These are phyloP conservation scores for Hoplodrina ambigua DNA, from an alignment of 2,888 invertebrate genomes.

Conservation along the genomic window DNA sequence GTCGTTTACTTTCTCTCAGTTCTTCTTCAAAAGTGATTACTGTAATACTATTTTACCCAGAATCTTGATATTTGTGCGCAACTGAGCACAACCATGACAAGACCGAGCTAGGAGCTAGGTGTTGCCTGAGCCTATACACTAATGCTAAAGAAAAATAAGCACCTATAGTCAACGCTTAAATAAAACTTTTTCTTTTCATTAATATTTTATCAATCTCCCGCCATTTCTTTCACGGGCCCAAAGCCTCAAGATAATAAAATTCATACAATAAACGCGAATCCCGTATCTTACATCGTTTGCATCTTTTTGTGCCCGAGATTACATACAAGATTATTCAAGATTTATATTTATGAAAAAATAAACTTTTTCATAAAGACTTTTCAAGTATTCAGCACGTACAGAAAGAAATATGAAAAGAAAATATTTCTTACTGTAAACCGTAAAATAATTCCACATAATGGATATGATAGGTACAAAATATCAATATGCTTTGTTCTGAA, in stretches of 20 bases:
- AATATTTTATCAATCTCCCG: background rate
- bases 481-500: no score
- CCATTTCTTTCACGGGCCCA: background rate
- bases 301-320: conserved; percentile 6
- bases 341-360: background rate
- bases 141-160: no score
- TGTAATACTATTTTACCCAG: background rate
- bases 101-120: no score
- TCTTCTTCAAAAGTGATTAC: background rate
- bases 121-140: no score
- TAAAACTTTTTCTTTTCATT: background rate
- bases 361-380: background rate
- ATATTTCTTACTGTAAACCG: background rate
- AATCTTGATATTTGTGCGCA: background rate
- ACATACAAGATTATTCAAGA: background rate
- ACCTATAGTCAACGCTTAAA: background rate
- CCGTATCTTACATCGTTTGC: background rate
- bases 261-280: conserved; percentile 11
- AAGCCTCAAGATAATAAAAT: conserved; percentile 16
- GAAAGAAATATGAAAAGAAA: background rate
- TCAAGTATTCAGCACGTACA: no score
- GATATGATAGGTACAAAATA: background rate
- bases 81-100: no score
- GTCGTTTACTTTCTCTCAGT: no score
- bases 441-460: background rate